Conservation (phyloP, 2,888 invertebrate genomes). For the Bugula neritina region DNA sequence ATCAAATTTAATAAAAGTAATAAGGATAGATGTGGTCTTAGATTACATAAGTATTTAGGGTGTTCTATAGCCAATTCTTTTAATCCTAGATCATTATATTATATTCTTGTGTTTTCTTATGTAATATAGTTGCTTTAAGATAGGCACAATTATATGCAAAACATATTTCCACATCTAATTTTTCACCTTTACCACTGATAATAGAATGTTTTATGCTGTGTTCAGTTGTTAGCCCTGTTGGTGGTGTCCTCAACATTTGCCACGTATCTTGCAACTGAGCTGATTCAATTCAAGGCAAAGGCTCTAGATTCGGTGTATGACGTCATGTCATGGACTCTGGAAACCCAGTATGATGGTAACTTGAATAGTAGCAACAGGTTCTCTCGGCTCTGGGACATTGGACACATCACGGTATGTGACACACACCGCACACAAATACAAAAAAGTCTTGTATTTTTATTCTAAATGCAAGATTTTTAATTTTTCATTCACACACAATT, state of each 20-base stretch:
- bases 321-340: constrained; percentile 19
- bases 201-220: neutral
- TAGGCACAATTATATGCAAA: too few species aligned
- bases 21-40: neutral
- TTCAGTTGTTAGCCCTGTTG: constrained; percentile 4
- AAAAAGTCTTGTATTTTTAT: too few species aligned
- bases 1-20: too few species aligned
- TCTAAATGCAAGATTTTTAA: too few species aligned
- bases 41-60: neutral
- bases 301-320: neutral
- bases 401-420: constrained; percentile 16
- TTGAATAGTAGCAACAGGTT: constrained; percentile 25
- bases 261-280: neutral
- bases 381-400: constrained; percentile 26
- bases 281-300: neutral
- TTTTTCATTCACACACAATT: too few species aligned
- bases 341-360: constrained; percentile 27
- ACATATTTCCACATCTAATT: too few species aligned
- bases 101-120: too few species aligned
- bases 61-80: neutral
- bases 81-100: neutral
- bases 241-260: constrained; percentile 24
- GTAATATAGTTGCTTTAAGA: too few species aligned
- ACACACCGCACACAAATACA: too few species aligned
- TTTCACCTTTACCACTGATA: neutral